Conservation (phyloP, 2,113 vertebrate genomes). For the Onychorhynchus coronatus region DNA sequence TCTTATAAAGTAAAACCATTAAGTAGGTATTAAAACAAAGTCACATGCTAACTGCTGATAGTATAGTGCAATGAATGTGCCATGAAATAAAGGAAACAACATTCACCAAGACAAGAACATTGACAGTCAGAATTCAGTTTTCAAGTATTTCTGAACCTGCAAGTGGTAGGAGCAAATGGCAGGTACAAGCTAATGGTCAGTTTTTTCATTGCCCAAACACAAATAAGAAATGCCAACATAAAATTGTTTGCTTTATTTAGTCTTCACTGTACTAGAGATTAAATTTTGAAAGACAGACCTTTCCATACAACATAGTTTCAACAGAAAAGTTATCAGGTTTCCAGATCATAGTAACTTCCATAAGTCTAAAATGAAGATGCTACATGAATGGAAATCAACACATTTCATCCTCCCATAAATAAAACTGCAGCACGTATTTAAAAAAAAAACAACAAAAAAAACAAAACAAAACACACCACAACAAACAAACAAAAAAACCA, state of each 20-base stretch:
- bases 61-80: neutral
- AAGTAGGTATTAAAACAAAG: neutral
- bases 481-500: no score
- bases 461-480: no score
- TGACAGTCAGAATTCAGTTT: neutral
- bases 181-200: neutral
- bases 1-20: neutral
- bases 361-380: neutral
- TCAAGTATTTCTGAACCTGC: neutral
- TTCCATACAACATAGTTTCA: neutral
- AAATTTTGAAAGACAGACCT: neutral
- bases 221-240: neutral
- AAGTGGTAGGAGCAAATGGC: neutral
- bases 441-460: no score
- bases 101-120: neutral
- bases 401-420: neutral
- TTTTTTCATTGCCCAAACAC: neutral
- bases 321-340: neutral
- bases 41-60: neutral
- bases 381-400: fast-evolving
- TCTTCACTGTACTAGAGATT: neutral
- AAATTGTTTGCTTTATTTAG: neutral
- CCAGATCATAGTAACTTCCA: neutral
- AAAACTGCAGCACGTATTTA: neutral
- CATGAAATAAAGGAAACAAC: neutral